A percentile compares a stretch with the other conserved stretches of the same genome.
These are phyloP conservation scores for Microcebus tavaratra DNA, from an alignment of 2,113 vertebrate genomes.

Conservation along the genomic window DNA sequence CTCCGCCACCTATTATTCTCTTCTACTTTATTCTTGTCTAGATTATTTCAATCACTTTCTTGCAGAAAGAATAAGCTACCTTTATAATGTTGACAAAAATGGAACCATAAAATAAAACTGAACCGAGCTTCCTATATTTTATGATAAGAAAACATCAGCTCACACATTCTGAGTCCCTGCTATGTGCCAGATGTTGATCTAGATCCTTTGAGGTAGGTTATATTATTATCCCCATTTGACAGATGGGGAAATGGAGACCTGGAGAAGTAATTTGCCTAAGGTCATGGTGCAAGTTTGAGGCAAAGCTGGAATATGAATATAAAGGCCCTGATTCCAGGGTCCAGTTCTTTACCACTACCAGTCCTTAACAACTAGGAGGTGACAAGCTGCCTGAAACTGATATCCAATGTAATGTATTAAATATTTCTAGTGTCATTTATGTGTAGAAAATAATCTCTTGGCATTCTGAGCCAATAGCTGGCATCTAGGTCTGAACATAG, in stretches of 20 bases:
- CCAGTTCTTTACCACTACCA: neutral
- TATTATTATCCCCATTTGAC: neutral
- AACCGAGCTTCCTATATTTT: neutral
- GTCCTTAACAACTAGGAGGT: neutral
- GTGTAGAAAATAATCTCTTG: neutral
- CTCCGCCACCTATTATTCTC: too few relatives aligned
- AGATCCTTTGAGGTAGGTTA: neutral
- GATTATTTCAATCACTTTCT: neutral
- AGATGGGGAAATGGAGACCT: neutral
- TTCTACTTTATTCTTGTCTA: neutral
- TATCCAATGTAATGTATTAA: neutral
- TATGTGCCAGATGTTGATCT: neutral
- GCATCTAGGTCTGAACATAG: neutral
- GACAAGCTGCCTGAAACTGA: neutral
- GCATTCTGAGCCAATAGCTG: neutral
- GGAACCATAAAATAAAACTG: neutral
- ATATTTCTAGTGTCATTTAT: constrained; percentile 7
- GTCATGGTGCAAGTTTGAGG: neutral
- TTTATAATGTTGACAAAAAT: neutral
- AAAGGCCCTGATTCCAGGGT: neutral
- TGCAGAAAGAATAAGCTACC: neutral
- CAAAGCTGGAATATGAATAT: neutral
- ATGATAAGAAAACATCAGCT: neutral
- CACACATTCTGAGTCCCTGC: neutral
- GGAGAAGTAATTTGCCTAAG: neutral